Percentiles rank a stretch among this genome's conserved stretches.
Evolutionary conservation across 2,888 invertebrate species (phyloP).

Genomic region (Strigamia crassipes): DNA sequence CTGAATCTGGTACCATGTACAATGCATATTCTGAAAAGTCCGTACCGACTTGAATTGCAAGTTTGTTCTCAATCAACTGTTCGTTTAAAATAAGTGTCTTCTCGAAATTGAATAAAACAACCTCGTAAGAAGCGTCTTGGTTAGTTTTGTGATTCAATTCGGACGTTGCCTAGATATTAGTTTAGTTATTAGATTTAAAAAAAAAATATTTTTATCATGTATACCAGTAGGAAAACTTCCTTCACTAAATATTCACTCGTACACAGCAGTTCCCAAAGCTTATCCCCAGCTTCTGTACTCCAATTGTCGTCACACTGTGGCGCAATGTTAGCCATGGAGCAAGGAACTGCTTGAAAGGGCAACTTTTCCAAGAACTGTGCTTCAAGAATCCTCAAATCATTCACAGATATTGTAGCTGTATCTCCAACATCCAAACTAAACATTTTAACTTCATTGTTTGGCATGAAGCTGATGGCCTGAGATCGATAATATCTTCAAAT

Average conservation of each 20-base stretch:
- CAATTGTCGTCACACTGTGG: constrained; percentile 58
- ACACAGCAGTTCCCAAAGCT: neutral
- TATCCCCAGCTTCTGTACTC: neutral
- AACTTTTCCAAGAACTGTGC: constrained; percentile 63
- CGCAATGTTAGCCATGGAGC: constrained; percentile 64
- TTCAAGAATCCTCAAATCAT: constrained; percentile 63
- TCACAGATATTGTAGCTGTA: constrained; percentile 59
- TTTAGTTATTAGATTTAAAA: neutral
- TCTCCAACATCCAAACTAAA: constrained; percentile 71
- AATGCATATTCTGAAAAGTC: neutral
- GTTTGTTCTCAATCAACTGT: constrained; percentile 54
- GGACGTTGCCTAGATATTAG: constrained; percentile 54
- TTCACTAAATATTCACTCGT: neutral
- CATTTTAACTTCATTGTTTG: constrained; percentile 60
- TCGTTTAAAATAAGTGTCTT: neutral
- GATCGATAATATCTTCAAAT: constrained; percentile 56
- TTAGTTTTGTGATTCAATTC: constrained; percentile 63
- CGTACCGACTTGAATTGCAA: constrained; percentile 46
- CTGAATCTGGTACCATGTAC: constrained; percentile 47
- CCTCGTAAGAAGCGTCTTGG: constrained; percentile 63
- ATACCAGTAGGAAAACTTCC: neutral
- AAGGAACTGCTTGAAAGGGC: constrained; percentile 71
- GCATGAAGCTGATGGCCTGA: constrained; percentile 60
- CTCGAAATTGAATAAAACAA: constrained; percentile 56
- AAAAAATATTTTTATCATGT: neutral